A percentile compares a stretch with the other conserved stretches of the same genome.
Evolutionary conservation across 2,797 vertebrate genomes (phyloP).

Genomic region (Catharus ustulatus): DNA sequence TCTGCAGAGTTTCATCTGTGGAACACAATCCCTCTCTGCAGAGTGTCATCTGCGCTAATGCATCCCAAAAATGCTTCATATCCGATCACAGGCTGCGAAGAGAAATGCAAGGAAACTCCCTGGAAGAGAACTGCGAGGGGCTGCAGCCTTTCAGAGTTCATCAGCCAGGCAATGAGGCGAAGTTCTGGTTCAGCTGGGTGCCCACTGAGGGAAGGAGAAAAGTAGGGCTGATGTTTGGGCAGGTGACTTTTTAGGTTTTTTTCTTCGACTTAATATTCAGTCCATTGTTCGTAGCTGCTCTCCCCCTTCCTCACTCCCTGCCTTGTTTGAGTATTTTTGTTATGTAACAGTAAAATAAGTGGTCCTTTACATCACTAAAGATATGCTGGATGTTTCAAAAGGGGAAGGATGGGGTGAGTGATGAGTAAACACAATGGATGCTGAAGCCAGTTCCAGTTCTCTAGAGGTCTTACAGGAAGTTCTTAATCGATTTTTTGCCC

Average conservation of each 20-base stretch:
- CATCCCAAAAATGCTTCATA: slow-evolving; percentile 17
- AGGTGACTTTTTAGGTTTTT: neutral
- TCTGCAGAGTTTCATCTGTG: neutral
- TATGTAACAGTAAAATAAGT: neutral
- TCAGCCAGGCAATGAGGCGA: neutral
- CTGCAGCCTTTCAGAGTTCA: slow-evolving; percentile 32
- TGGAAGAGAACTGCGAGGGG: slow-evolving; percentile 12
- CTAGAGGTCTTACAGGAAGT: neutral
- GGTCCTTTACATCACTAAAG: neutral
- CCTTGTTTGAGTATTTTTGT: neutral
- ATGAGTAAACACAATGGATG: neutral
- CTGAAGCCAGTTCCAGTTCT: neutral
- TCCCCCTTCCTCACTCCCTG: neutral
- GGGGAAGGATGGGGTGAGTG: neutral
- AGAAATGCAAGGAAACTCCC: slow-evolving; percentile 17
- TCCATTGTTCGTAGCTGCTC: accelerated
- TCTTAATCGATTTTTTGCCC: neutral
- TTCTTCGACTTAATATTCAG: neutral
- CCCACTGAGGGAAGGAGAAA: neutral
- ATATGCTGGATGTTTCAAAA: neutral
- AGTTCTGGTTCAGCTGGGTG: neutral
- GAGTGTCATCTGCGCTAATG: neutral
- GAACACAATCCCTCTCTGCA: neutral
- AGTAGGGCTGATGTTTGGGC: neutral
- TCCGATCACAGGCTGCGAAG: neutral